Evolutionary conservation across 2,888 invertebrate species (phyloP), one percentile per base, ranked within the genome.

Genomic region (Oscheius sp.): DNA sequence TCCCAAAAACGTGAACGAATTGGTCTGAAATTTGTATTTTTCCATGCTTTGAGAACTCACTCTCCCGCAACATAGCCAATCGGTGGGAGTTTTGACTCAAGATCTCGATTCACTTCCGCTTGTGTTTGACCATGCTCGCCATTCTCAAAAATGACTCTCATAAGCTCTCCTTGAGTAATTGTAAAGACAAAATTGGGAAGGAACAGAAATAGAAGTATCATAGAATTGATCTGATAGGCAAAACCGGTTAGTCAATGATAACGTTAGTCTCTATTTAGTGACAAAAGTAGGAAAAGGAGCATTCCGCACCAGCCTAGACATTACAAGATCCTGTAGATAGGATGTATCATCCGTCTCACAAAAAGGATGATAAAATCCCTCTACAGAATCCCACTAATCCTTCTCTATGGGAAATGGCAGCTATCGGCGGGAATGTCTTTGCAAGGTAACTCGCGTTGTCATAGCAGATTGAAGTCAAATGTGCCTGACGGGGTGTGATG

Each of bases 1-100:
- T 55, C 55, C 55, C 55, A 55, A n/a, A 55, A 55, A 33, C 55
- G 31, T 33, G 55, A 55, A 34, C 55, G 55, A 34, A 55, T 55
- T 55, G 55, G 55, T n/a, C 55, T 55, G n/a, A 33, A 34, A 55
- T 34, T 25, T n/a, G n/a, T n/a, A n/a, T n/a, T n/a, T n/a, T n/a
- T n/a, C n/a, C n/a, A n/a, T n/a, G n/a, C n/a, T n/a, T n/a, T n/a
- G 3, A 10, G n/a, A 33, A 34, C 55, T 17, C 23, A 55, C 55
- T 55, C 17, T n/a, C 55, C 55, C 2, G 55, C 55, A 6, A 55
- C 34, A 33, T 55, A 55, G 33, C 55, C 55, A 4, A 55, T 34
- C 20, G 55, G 55, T 1, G 34, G 55, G 5, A 55, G 20, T 33
- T n/a, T 31, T 15, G 33, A 33, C 20, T 34, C 55, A 4, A 55